Percentiles rank a stretch among this genome's conserved stretches.
These are phyloP conservation scores for Agraylea sexmaculata DNA, from an alignment of 1,140 invertebrate genomes.

Conservation along the genomic window DNA sequence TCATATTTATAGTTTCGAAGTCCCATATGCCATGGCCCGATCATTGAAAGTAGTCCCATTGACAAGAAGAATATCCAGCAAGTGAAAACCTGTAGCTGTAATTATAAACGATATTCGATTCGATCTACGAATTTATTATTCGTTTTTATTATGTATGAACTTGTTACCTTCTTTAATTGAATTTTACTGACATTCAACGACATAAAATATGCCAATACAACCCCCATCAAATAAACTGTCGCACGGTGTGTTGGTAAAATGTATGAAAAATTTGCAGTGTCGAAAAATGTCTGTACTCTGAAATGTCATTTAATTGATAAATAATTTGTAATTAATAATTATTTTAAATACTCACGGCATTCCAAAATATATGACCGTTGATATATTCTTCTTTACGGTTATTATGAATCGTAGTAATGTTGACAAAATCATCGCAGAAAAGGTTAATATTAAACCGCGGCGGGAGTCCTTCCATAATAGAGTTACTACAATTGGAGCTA, in stretches of 20 bases:
- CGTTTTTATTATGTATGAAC: slow-evolving; percentile 1
- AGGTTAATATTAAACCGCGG: slow-evolving; percentile 40
- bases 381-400: slow-evolving; percentile 50
- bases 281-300: slow-evolving; percentile 48
- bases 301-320: slow-evolving; percentile 17
- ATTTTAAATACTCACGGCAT: slow-evolving; percentile 52
- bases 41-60: slow-evolving; percentile 43
- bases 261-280: slow-evolving; percentile 55
- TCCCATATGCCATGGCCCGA: slow-evolving; percentile 53
- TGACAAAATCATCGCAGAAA: slow-evolving; percentile 42
- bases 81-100: slow-evolving; percentile 40
- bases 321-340: not conserved
- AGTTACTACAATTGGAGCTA: slow-evolving; percentile 54
- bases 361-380: slow-evolving; percentile 60
- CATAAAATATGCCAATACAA: slow-evolving; percentile 45
- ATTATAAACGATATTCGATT: slow-evolving; percentile 13
- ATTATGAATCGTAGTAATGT: slow-evolving; percentile 52
- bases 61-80: slow-evolving; percentile 42
- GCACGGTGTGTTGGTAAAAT: slow-evolving; percentile 55
- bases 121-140: slow-evolving; percentile 2
- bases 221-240: slow-evolving; percentile 57
- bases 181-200: slow-evolving; percentile 27
- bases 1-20: slow-evolving; percentile 52
- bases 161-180: slow-evolving; percentile 26
- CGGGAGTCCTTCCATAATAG: slow-evolving; percentile 52